Conservation (phyloP, 2,797 vertebrate genomes). For the Acipenser transmontanus region DNA sequence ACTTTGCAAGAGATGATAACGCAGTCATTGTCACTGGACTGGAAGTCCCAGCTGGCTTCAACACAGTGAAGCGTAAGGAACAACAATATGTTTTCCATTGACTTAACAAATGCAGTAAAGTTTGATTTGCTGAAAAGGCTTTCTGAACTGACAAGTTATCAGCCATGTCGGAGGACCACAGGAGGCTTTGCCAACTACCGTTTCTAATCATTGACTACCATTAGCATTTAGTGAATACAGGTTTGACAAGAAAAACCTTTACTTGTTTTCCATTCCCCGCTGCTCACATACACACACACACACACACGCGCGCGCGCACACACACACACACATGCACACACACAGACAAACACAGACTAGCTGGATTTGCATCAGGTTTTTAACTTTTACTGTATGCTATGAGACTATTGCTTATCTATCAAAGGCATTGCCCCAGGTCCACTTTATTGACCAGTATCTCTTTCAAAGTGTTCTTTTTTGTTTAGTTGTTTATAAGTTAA, state of each 20-base stretch:
- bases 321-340: no score
- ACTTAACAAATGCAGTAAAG: conserved; percentile 40
- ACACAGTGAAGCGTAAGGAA: conserved; percentile 60
- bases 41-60: conserved; percentile 47
- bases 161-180: conserved; percentile 53
- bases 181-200: conserved; percentile 61
- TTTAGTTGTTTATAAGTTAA: no score
- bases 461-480: no score
- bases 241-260: conserved; percentile 59
- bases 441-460: no score
- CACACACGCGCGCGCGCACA: no score
- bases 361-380: no score
- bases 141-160: conserved; percentile 60
- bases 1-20: conserved; percentile 43
- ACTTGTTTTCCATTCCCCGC: conserved; percentile 12
- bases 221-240: conserved; percentile 60
- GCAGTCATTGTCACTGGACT: conserved; percentile 53
- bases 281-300: no score
- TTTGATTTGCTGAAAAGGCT: conserved; percentile 59
- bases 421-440: no score
- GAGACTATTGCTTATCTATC: no score
- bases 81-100: conserved; percentile 42
- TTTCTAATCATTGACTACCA: conserved; percentile 65
- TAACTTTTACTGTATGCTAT: no score
- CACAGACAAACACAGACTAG: no score